These are phyloP conservation scores for Molossus molossus DNA, from an alignment of 2,797 vertebrate genomes.

Conservation along the genomic window DNA sequence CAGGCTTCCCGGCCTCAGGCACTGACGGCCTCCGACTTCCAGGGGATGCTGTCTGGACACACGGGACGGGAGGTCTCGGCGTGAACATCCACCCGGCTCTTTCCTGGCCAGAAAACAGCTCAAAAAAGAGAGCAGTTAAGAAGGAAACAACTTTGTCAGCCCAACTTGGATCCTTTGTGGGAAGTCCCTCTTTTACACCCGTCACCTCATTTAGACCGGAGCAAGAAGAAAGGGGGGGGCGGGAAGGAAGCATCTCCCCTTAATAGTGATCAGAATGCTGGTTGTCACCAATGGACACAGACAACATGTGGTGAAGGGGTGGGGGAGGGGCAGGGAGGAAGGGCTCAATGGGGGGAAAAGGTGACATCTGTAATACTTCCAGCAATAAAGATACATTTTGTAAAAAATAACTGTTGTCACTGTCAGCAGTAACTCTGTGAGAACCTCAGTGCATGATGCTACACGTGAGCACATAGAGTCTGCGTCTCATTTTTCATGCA, in stretches of 20 bases:
- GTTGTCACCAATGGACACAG: no score
- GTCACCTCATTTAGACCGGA: not conserved
- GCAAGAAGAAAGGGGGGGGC: not conserved
- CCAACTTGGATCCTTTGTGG: not conserved
- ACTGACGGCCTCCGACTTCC: not conserved
- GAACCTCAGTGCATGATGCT: not conserved
- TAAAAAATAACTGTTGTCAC: fast-evolving
- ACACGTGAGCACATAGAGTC: not conserved
- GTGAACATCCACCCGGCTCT: not conserved
- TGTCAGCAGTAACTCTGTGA: not conserved
- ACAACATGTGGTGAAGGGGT: no score
- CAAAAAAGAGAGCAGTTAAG: not conserved
- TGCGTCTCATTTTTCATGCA: not conserved
- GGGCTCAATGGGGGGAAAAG: no score
- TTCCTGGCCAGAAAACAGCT: not conserved
- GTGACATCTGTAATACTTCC: no score
- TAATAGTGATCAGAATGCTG: not conserved
- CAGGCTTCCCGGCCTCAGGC: fast-evolving
- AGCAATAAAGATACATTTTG: no score
- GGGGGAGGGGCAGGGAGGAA: no score
- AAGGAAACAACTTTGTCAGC: not conserved
- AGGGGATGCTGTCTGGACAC: fast-evolving
- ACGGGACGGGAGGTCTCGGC: not conserved
- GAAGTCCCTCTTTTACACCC: not conserved
- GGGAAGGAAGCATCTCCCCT: not conserved